Evolutionary conservation across 2,888 invertebrate species (phyloP), one percentile per base, ranked within the genome.

Genomic region (Drepanosiphum platanoidis): DNA sequence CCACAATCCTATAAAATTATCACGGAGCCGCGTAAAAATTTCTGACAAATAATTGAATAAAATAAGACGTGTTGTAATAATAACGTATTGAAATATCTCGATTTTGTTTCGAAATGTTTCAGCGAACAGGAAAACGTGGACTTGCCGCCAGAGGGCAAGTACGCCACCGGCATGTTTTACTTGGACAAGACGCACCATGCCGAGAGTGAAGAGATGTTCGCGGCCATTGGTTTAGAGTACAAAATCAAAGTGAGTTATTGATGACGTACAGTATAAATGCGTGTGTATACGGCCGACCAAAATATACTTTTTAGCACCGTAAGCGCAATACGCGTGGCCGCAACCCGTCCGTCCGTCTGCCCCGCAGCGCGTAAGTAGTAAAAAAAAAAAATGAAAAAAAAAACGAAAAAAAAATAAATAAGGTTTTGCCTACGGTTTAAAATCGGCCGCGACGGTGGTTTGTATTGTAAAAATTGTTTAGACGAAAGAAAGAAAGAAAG

Each of bases 101-200:
- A 52, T 52, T 46, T 18, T 46, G 3, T 27, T 64, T 11, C 64
- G 61, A 77, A 79, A 64, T 70, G 64, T 90, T 90, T 52, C 91
- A 97, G 97, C 90, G 94, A 95, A 89, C 93, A 93, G 87, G 93
- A 94, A 88, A 95, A 94, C 88, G 92, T 97, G 87, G 93, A 93
- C 87, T 91, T 99, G 88, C 99, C 99, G 13, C 92, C 93, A 32
- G 93, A 94, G 88, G 98, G 98, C 7, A 92, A 93, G 88, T 99
- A 99, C 91, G 99, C 98, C 82, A 98, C 98, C 32, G 99, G 99
- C 87, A 96, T 99, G 87, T 93, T 99, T 89, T 99, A 96, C 91
- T 91, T 98, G 90, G 97, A 98, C 90, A 94, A 95, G 90, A 91
- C 93, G 78, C 94, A 95, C 88, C 95, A 95, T 88, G 92, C 93